These are phyloP conservation scores for Xenotilapia leptura DNA, from an alignment of 2,113 vertebrate species.

Conservation along the genomic window DNA sequence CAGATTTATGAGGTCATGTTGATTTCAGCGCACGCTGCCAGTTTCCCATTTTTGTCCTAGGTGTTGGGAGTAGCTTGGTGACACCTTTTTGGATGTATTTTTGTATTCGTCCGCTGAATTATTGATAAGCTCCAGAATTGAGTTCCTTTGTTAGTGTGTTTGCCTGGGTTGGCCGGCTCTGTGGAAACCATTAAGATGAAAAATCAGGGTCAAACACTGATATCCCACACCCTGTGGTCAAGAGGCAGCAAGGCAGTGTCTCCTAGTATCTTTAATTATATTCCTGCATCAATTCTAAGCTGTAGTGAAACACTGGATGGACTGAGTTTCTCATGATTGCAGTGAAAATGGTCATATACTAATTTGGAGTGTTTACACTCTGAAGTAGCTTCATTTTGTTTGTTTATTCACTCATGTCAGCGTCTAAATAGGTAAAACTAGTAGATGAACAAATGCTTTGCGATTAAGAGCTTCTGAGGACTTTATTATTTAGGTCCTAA, in stretches of 20 bases:
- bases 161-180: not conserved
- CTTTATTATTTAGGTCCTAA: slow-evolving; percentile 1
- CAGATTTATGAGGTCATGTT: not conserved
- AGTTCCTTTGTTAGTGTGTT: not conserved
- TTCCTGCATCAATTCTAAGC: not conserved
- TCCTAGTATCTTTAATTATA: not conserved
- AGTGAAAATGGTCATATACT: not conserved
- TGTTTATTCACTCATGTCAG: not conserved
- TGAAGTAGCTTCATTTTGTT: not conserved
- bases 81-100: slow-evolving; percentile 22
- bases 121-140: slow-evolving; percentile 12
- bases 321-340: not conserved
- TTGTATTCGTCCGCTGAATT: slow-evolving; percentile 16
- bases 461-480: not conserved
- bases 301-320: not conserved
- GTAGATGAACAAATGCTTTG: not conserved
- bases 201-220: not conserved
- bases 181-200: not conserved
- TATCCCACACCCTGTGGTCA: not conserved
- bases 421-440: not conserved
- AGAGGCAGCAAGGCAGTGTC: not conserved
- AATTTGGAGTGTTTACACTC: not conserved
- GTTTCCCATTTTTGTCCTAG: not conserved
- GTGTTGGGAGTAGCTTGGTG: not conserved
- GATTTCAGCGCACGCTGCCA: not conserved